These are phyloP conservation scores for Salvator merianae DNA, from an alignment of 2,113 vertebrate species.

Conservation along the genomic window DNA sequence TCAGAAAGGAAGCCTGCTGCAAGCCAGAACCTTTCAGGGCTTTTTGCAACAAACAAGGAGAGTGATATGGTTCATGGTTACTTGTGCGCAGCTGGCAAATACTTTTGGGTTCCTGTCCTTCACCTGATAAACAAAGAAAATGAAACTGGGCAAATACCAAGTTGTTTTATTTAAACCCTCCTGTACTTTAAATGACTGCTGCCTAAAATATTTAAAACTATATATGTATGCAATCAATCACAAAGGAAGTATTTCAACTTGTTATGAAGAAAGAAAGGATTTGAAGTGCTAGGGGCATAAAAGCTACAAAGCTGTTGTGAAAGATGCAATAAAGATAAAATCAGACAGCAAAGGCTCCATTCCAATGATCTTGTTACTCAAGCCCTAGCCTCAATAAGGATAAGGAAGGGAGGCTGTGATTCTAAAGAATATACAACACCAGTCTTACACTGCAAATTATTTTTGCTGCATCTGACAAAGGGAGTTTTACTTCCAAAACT, in stretches of 20 bases:
- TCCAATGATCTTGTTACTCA: not conserved
- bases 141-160: not conserved
- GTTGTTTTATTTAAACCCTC: not conserved
- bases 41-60: not conserved
- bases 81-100: not conserved
- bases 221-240: not conserved
- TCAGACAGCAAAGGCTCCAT: not conserved
- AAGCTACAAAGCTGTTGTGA: not conserved
- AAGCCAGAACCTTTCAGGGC: not conserved
- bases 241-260: not conserved
- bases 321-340: not conserved
- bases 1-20: not conserved
- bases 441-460: not conserved
- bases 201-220: not conserved
- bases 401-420: not conserved
- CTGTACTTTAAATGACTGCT: not conserved
- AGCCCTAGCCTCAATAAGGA: not conserved
- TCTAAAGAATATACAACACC: accelerated
- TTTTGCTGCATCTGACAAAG: not conserved
- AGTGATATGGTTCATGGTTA: not conserved
- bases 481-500: not conserved
- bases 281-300: not conserved
- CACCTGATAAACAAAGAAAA: not conserved
- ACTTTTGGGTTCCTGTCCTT: not conserved
- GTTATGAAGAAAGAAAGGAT: not conserved